Base-by-base conservation (phyloP, 2,888 invertebrate species). In the Phaonia tiefii region DNA sequence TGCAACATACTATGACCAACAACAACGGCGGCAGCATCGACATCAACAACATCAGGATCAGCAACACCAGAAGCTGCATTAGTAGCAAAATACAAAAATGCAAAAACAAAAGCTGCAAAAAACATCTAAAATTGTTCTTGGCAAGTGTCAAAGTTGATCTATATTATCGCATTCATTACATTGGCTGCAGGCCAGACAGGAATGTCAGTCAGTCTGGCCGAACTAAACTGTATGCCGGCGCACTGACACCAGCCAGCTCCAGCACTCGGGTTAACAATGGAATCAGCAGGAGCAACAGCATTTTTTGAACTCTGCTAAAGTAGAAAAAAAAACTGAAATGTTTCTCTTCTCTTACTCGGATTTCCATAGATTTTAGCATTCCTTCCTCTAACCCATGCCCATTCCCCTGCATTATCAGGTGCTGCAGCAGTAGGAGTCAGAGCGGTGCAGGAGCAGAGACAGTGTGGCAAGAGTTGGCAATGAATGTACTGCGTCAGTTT, bases 91-190 rank as follows among this genome's bases (percentile, higher is more conserved):
- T 54, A 73, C 25, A 20, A 22, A 31, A 31, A 31, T 11, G 42
- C 22, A 42, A 22, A 37, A 63, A 63, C 39, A 22, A 22, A 25
- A 22, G 22, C 56, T 56, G 63, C 1, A 51, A 67, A 51, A 42
- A 54, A 67, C n/a, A 42, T 42, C 42, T 46, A 51, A 81, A 78
- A 78, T 42, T 75, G 71, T 75, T 69, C 81, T 81, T 81, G 81
- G 78, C 81, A 81, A 81, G 75, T 81, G 81, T 78, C 81, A 81
- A 81, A 81, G 81, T 81, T 81, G 75, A 81, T 78, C 71, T 78
- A 69, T 81, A 81, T 81, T 81, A 81, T 81, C 81, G 78, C 78
- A 81, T 81, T 81, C 81, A 81, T 81, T 81, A 79, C 81, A 81
- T 81, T 81, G 81, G 81, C 81, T 81, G 69, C 78, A 81, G 78